Percentiles rank a stretch among this genome's conserved stretches.
phyloP scores from a whole-genome alignment of 2,888 invertebrate species.

The Zeuzera pyrina region DNA sequence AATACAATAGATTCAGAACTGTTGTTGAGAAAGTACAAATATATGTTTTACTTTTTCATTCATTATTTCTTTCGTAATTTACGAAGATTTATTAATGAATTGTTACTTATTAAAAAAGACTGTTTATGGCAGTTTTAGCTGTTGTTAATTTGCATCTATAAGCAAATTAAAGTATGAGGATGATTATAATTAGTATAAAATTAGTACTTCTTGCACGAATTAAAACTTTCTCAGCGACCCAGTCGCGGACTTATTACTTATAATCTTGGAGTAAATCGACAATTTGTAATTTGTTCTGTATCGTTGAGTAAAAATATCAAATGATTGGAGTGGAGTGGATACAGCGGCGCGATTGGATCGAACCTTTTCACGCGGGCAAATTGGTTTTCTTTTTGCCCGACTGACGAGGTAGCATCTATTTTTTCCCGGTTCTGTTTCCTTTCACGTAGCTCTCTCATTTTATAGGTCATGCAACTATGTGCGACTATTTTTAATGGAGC shows the following conservation, averaged over 20 bases:
- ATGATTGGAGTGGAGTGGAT: constrained; percentile 72
- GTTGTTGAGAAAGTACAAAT: too few relatives aligned
- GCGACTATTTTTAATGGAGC: constrained; percentile 70
- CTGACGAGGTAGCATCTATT: constrained; percentile 56
- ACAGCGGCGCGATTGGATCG: constrained; percentile 60
- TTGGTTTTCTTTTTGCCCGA: constrained; percentile 69
- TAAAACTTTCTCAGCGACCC: constrained; percentile 3
- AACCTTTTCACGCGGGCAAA: constrained; percentile 70
- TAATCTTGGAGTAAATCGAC: constrained; percentile 28
- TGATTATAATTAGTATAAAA: too few relatives aligned
- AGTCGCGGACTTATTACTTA: not conserved
- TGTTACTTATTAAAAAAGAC: too few relatives aligned
- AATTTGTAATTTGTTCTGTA: constrained; percentile 69
- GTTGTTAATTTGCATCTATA: too few relatives aligned
- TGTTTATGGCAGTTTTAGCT: too few relatives aligned
- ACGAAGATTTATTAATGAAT: too few relatives aligned
- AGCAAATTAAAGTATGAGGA: too few relatives aligned
- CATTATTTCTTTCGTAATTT: too few relatives aligned
- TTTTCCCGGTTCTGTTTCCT: constrained; percentile 60
- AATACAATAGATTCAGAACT: too few relatives aligned
- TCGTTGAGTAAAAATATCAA: constrained; percentile 64
- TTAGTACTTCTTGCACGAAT: too few relatives aligned
- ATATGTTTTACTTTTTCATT: too few relatives aligned
- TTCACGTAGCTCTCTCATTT: constrained; percentile 63
- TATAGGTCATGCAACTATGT: constrained; percentile 71